These are phyloP conservation scores for Trisateles emortualis DNA, from an alignment of 2,888 invertebrate species.

Conservation along the genomic window DNA sequence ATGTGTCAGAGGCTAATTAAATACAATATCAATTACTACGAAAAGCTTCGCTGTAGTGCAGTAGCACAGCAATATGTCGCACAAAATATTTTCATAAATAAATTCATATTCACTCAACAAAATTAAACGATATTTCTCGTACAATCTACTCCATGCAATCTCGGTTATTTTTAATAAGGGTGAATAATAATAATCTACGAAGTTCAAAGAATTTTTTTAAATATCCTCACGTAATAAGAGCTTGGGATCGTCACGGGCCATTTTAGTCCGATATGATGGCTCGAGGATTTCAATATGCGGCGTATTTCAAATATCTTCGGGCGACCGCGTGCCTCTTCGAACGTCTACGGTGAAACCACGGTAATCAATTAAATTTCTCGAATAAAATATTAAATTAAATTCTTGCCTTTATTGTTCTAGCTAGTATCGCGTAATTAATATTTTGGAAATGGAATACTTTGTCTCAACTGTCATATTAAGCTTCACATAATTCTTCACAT, in stretches of 20 bases:
- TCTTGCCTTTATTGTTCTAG: conserved; percentile 37
- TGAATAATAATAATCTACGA: conserved; percentile 45
- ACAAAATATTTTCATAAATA: background rate
- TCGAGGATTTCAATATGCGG: conserved; percentile 81
- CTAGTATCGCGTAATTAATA: conserved; percentile 15
- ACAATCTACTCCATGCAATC: conserved; percentile 26
- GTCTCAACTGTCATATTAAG: conserved; percentile 4
- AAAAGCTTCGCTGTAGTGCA: too few species aligned
- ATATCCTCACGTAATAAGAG: conserved; percentile 66
- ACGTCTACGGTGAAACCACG: conserved; percentile 55
- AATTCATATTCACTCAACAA: conserved; percentile 1
- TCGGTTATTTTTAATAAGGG: conserved; percentile 48
- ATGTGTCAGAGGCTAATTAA: too few species aligned
- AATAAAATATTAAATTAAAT: conserved; percentile 71
- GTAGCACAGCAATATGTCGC: conserved; percentile 1
- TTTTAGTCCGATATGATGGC: conserved; percentile 75
- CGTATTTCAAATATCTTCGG: conserved; percentile 78
- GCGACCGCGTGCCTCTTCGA: conserved; percentile 63
- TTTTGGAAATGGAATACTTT: conserved; percentile 23
- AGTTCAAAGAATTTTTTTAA: conserved; percentile 38
- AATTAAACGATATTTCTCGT: conserved; percentile 16
- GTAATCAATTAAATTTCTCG: conserved; percentile 74
- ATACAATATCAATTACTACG: too few species aligned
- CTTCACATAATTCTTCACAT: too few species aligned
- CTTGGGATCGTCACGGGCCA: conserved; percentile 61